Evolutionary conservation across 2,797 vertebrate species (phyloP).

Genomic region (Glossophaga mutica): DNA sequence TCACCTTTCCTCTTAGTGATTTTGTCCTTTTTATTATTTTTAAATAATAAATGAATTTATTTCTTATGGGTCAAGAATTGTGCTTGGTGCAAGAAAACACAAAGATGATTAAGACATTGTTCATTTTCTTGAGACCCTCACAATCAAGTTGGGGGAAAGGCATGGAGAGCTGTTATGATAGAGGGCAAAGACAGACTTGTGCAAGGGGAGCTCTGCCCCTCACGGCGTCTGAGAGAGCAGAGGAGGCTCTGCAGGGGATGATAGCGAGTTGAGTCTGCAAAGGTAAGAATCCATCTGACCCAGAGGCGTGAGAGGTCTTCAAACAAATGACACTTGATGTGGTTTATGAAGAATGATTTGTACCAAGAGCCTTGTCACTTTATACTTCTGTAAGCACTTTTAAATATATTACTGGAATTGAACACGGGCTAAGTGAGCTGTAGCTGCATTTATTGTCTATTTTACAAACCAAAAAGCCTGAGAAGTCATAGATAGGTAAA

Average conservation of each 20-base stretch:
- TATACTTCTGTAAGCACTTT: background rate
- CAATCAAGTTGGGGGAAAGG: background rate
- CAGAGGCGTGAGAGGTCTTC: background rate
- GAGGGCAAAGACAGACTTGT: background rate
- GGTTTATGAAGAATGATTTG: background rate
- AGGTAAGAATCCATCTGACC: background rate
- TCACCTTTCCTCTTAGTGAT: background rate
- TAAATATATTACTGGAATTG: background rate
- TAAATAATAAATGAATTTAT: background rate
- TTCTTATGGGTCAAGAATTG: background rate
- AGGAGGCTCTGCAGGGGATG: background rate
- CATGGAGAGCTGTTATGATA: background rate
- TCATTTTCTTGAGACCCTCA: background rate
- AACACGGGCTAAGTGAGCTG: background rate
- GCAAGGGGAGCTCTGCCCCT: background rate
- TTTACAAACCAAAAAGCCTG: background rate
- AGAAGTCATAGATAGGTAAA: background rate
- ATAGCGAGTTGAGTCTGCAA: background rate
- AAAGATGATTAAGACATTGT: background rate
- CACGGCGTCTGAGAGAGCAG: background rate
- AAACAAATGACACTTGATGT: background rate
- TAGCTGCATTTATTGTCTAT: background rate
- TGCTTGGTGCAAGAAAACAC: background rate
- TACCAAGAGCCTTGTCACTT: background rate
- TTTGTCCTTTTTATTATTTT: slow-evolving; percentile 11